These are phyloP conservation scores for Grammomys surdaster DNA, from an alignment of 2,113 vertebrate genomes.

Conservation along the genomic window DNA sequence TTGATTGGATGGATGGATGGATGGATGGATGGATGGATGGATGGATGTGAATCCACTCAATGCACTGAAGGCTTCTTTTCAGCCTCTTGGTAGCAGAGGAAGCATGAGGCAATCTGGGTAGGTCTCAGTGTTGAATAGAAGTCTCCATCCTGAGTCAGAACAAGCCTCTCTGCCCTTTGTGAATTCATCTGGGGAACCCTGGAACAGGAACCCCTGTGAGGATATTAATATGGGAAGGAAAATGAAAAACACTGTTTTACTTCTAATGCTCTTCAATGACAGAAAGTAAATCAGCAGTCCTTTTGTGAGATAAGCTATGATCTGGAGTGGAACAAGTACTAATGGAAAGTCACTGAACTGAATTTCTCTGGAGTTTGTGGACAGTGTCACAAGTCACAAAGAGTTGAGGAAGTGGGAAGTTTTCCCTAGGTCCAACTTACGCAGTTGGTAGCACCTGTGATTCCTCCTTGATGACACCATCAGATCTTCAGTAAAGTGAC, in stretches of 20 bases:
- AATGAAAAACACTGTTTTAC: background rate
- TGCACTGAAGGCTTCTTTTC: too few relatives aligned
- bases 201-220: background rate
- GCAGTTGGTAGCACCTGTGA: background rate
- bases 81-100: background rate
- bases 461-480: background rate
- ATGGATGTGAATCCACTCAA: background rate
- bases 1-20: background rate
- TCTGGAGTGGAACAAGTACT: background rate
- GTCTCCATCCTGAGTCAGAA: background rate
- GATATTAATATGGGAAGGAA: background rate
- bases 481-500: background rate
- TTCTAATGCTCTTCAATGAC: background rate
- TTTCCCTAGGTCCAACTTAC: background rate
- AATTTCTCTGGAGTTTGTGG: background rate
- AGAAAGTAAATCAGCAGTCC: background rate
- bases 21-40: background rate
- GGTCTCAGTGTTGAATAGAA: background rate
- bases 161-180: background rate
- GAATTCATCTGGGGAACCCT: background rate
- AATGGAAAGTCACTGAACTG: rapidly evolving
- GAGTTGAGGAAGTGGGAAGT: background rate
- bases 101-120: background rate
- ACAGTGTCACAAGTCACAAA: background rate
- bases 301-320: background rate